Evolutionary conservation across 2,797 vertebrate species (phyloP), one percentile per base, ranked within the genome.

Genomic region (Xenops minutus): DNA sequence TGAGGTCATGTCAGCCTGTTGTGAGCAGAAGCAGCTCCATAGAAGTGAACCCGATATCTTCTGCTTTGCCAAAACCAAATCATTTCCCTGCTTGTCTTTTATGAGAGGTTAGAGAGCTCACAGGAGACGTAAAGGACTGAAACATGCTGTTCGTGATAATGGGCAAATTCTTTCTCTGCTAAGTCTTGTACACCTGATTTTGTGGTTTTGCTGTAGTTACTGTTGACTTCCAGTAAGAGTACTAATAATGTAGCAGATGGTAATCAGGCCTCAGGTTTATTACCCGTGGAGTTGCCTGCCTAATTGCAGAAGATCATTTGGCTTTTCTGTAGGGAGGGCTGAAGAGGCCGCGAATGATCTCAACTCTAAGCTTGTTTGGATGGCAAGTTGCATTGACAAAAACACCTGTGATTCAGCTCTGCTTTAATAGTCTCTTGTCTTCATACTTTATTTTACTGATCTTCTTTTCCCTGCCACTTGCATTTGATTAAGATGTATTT

Each of bases 121-220:
- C 36, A 75, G 69, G 55, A 84, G 56, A 67, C 73, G 74, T 63
- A 67, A 93, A 55, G 41, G 59, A 36, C 48, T 52, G 52, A 78
- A 73, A 85, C 71, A n/a, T 32, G 71, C 61, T 51, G 49, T 71
- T 88, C 0, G 6, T 73, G 41, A 29, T 73, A 69, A 82, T 8
- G 37, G 80, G 82, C 0, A 0, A 74, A 44, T 68, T 86, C 55
- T 86, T 92, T 48, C 44, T 76, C 55, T 91, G 68, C 64, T 43
- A 62, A 67, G 44, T 67, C 51, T 27, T 2, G 9, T 32, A 46
- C 37, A 5, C 49, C 86, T 67, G 51, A 61, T 90, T 56, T 82
- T 96, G 93, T 91, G 88, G 68, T 43, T 93, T 90, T 93, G 56
- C 68, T 85, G 52, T 61, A 67, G 81, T 79, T 93, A 73, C 63